Conservation (phyloP, 2,888 invertebrate species). For the Bugulina stolonifera region DNA sequence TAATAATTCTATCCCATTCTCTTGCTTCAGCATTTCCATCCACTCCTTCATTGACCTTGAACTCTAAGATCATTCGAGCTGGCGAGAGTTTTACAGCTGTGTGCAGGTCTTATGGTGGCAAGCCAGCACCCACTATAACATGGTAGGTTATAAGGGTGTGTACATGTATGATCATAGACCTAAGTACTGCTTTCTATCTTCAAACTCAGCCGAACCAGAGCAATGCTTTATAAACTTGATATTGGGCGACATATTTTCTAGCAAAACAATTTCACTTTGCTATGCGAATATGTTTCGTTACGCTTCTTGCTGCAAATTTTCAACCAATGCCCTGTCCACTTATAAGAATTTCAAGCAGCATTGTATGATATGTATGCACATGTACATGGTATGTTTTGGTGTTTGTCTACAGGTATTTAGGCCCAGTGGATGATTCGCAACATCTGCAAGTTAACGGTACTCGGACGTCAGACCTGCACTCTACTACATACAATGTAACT, state of each 20-base stretch:
- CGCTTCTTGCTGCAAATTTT: not conserved
- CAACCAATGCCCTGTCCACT: not conserved
- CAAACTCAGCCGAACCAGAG: not conserved
- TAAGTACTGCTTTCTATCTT: not conserved
- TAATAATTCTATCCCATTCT: too few species aligned
- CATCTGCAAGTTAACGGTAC: not conserved
- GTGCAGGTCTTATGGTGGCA: not conserved
- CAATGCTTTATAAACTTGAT: too few species aligned
- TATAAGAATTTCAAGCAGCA: not conserved
- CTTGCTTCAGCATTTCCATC: conserved; percentile 12
- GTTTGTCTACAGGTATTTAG: not conserved
- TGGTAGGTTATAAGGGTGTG: not conserved
- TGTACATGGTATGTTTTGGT: too few species aligned
- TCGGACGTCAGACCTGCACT: not conserved
- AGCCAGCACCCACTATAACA: not conserved
- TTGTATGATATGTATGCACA: too few species aligned
- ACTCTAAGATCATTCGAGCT: not conserved
- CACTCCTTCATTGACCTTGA: not conserved
- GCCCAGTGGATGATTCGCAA: not conserved
- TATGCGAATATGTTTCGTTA: too few species aligned
- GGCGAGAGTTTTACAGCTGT: not conserved
- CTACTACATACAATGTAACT: not conserved
- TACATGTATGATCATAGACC: not conserved
- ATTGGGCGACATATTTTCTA: too few species aligned
- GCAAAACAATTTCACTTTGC: too few species aligned